Evolutionary conservation across 2,888 invertebrate species (phyloP), one percentile per base, ranked within the genome.

Genomic region (Falcaria lacertinaria): DNA sequence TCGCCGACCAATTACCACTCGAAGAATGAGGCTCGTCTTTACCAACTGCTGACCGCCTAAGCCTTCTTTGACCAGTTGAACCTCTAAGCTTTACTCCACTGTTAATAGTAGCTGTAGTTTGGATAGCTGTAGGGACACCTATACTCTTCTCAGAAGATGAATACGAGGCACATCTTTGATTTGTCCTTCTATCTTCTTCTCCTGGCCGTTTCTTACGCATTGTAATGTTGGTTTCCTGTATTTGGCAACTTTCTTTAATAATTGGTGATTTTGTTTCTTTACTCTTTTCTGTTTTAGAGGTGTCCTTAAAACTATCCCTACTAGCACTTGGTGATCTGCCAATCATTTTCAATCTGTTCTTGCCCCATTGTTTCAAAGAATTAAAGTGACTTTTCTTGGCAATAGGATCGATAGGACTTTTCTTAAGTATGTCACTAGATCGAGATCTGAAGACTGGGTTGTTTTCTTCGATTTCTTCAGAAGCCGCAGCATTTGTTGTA

Each of bases 1-100:
- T 97, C 1, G 96, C 97, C 57, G 96, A 96, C 98, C 98, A 98
- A 81, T 98, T 97, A 33, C 98, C 98, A 64, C 96, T 95, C 11
- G 96, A 96, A 1, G 97, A 97, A 80, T 97, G 95, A 28, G 94
- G 94, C 67, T 96, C 95, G 51, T 96, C 96, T 75, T 94, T 94
- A 35, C 89, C 91, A 36, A 90, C 81, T 14, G 92, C 93, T 32
- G 91, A 91, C 49, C 94, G 89, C 47, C 95, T 89, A 64, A 94
- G 91, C 52, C 95, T 86, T 59, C 94, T 91, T 74, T 94, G 93
- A 28, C 92, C 91, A 2, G 95, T 93, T 41, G 94, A 93, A 57
- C 94, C 94, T 53, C 96, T 90, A 68, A 97, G 85, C 82, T 94
- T 95, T 1, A 97, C 96, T 48, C 92, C 91, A 47, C 67, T 67